Percentiles rank a stretch among this genome's conserved stretches.
These are phyloP conservation scores for Hydrozoanthus gracilis DNA, from an alignment of 92 coral and sea anemone species.

Conservation along the genomic window DNA sequence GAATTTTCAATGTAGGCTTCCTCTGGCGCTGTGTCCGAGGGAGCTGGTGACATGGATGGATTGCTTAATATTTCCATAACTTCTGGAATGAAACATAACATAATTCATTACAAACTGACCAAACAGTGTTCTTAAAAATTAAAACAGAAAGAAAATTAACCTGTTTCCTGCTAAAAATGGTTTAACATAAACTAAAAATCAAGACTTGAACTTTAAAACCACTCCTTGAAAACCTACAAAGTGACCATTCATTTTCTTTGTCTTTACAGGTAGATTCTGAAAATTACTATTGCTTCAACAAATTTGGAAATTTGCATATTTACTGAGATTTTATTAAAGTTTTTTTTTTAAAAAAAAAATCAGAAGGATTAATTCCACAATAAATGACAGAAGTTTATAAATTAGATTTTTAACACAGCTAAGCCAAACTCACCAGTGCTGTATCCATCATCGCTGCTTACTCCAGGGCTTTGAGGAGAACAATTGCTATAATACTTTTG, in stretches of 20 bases:
- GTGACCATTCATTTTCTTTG: too few relatives aligned
- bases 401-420: neutral
- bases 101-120: neutral
- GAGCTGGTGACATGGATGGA: constrained; percentile 18
- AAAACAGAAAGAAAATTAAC: neutral
- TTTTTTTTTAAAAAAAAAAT: too few relatives aligned
- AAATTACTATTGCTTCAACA: too few relatives aligned
- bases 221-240: too few relatives aligned
- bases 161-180: too few relatives aligned
- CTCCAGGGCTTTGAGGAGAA: constrained; percentile 11
- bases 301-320: too few relatives aligned
- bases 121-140: neutral
- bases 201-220: too few relatives aligned
- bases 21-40: constrained; percentile 1
- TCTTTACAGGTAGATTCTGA: too few relatives aligned
- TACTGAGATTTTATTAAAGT: too few relatives aligned
- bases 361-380: too few relatives aligned
- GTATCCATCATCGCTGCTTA: constrained; percentile 30
- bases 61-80: constrained; percentile 18
- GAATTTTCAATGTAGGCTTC: constrained; percentile 3
- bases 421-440: neutral
- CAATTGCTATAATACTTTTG: neutral
- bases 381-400: too few relatives aligned
- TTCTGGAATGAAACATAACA: neutral
- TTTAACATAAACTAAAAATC: too few relatives aligned